Percentiles rank a stretch among this genome's conserved stretches.
Conservation (phyloP, 2,888 invertebrate genomes). For the Spodoptera exigua region DNA sequence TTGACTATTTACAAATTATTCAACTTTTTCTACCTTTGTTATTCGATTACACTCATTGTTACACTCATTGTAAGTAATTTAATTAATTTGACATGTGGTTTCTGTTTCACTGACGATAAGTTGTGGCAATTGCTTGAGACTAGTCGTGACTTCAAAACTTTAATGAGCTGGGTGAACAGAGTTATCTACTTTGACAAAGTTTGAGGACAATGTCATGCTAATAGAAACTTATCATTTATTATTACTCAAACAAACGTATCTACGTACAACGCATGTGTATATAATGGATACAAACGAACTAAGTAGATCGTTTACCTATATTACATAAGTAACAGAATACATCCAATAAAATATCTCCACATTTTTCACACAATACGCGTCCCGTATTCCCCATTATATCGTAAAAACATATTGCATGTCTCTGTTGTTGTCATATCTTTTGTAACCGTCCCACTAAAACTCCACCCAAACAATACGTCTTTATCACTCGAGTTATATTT, state of each 20-base stretch:
- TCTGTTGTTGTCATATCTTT: constrained; percentile 15
- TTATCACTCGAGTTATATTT: constrained; percentile 31
- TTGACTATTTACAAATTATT: too few species aligned
- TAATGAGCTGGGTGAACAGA: constrained; percentile 26
- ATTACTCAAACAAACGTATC: background rate
- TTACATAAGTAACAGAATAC: constrained; percentile 13
- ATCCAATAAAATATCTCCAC: constrained; percentile 1
- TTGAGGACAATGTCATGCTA: constrained; percentile 1
- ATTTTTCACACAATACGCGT: background rate
- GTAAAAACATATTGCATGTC: constrained; percentile 16
- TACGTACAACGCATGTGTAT: too few species aligned
- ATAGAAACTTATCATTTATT: background rate
- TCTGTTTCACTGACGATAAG: constrained; percentile 11
- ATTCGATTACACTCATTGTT: too few species aligned
- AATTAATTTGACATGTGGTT: constrained; percentile 11
- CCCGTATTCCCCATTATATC: constrained; percentile 12
- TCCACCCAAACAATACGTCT: constrained; percentile 24
- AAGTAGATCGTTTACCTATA: background rate
- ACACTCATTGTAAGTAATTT: background rate
- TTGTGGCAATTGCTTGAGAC: constrained; percentile 23
- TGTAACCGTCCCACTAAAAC: constrained; percentile 10
- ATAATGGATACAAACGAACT: background rate
- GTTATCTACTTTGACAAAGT: constrained; percentile 27
- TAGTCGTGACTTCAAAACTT: constrained; percentile 29
- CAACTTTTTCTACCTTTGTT: too few species aligned